Evolutionary conservation across 2,888 invertebrate genomes (phyloP).

Genomic region (Caenorhabditis sp.): DNA sequence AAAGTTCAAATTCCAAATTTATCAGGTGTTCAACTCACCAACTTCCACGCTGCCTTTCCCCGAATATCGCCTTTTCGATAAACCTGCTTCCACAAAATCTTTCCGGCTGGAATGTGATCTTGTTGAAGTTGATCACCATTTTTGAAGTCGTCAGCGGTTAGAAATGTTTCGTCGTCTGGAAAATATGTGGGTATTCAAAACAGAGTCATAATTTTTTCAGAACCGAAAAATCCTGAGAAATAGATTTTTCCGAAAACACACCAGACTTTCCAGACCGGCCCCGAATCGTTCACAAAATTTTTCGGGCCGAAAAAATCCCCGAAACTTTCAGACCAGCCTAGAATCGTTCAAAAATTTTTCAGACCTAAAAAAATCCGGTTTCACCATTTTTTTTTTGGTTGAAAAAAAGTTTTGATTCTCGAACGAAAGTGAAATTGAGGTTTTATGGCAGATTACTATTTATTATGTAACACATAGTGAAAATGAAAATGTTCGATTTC

Average conservation of each 20-base stretch:
- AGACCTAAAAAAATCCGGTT: neutral
- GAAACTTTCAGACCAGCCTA: too few relatives aligned
- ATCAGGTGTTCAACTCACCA: constrained; percentile 12
- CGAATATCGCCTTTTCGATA: constrained; percentile 65
- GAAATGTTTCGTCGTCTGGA: constrained; percentile 56
- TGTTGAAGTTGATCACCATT: constrained; percentile 57
- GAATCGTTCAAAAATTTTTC: neutral
- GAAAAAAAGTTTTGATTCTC: neutral
- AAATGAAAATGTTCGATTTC: too few relatives aligned
- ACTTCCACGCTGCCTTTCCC: constrained; percentile 65
- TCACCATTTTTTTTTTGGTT: neutral
- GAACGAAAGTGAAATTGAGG: too few relatives aligned
- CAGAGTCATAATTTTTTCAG: neutral
- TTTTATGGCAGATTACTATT: too few relatives aligned
- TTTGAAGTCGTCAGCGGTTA: constrained; percentile 60
- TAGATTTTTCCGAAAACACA: constrained; percentile 1
- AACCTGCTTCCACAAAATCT: constrained; percentile 57
- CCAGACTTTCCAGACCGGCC: too few relatives aligned
- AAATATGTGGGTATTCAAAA: too few relatives aligned
- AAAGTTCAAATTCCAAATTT: too few relatives aligned
- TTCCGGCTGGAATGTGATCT: constrained; percentile 38
- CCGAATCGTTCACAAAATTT: too few relatives aligned
- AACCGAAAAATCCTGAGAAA: neutral
- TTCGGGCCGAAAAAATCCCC: neutral
- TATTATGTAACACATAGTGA: too few relatives aligned